These are phyloP conservation scores for Temnothorax unifasciatus DNA, from an alignment of 2,888 invertebrate species.

Conservation along the genomic window DNA sequence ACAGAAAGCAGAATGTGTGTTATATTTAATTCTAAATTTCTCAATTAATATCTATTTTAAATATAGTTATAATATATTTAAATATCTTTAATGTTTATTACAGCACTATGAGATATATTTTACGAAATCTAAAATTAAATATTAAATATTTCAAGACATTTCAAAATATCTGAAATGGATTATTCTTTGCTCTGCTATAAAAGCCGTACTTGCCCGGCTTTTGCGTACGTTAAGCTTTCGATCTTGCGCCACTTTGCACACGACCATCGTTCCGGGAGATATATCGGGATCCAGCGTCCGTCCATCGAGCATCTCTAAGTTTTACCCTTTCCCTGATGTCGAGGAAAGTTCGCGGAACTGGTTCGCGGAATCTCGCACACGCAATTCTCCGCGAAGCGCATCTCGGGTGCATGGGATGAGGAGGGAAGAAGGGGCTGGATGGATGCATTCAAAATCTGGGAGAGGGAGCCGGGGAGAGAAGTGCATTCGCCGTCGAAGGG, in stretches of 20 bases:
- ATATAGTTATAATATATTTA: neutral
- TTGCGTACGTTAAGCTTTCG: slow-evolving; percentile 29
- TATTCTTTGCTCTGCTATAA: neutral
- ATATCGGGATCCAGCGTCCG: slow-evolving; percentile 45
- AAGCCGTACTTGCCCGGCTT: neutral
- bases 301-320: slow-evolving; percentile 50
- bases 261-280: slow-evolving; percentile 34
- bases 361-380: slow-evolving; percentile 47
- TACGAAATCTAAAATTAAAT: slow-evolving; percentile 1
- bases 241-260: slow-evolving; percentile 31
- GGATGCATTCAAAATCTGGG: slow-evolving; percentile 61
- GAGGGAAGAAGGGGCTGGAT: neutral
- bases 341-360: slow-evolving; percentile 56
- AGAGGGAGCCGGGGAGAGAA: slow-evolving; percentile 18
- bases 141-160: neutral
- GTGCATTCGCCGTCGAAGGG: slow-evolving; percentile 9
- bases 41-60: neutral
- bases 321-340: slow-evolving; percentile 33
- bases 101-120: neutral
- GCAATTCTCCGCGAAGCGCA: slow-evolving; percentile 37
- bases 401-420: slow-evolving; percentile 14
- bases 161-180: neutral
- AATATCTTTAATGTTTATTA: neutral
- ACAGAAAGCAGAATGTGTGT: neutral
- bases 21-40: neutral